Evolutionary conservation across 1,140 invertebrate genomes (phyloP).

Genomic region (Pygmarrhopalites habei): DNA sequence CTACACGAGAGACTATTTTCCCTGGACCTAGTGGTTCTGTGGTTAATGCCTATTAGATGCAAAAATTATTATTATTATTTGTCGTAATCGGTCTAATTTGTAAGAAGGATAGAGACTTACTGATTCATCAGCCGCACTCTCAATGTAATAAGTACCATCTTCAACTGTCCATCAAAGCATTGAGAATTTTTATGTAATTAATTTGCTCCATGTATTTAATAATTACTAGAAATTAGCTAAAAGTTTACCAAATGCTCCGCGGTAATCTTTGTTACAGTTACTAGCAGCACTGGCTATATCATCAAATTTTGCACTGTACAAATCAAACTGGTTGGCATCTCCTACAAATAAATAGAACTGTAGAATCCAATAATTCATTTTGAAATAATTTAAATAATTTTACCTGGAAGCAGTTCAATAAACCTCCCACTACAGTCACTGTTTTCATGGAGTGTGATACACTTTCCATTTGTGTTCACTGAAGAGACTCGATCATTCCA

Average conservation of each 20-base stretch:
- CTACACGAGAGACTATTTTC: background rate
- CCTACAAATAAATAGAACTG: too few relatives aligned
- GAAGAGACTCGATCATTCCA: constrained; percentile 13
- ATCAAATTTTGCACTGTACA: constrained; percentile 9
- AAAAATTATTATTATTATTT: background rate
- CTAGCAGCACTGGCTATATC: constrained; percentile 6
- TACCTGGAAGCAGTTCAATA: constrained; percentile 4
- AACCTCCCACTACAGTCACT: constrained; percentile 3
- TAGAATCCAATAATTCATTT: too few relatives aligned
- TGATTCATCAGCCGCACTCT: constrained; percentile 11
- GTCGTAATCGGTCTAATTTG: background rate
- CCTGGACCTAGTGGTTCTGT: background rate
- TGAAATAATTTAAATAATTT: too few relatives aligned
- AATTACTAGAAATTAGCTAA: background rate
- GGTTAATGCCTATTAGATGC: background rate
- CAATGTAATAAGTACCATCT: constrained; percentile 11
- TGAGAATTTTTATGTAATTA: background rate
- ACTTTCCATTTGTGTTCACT: background rate
- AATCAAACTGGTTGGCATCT: constrained; percentile 8
- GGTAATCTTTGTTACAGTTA: background rate
- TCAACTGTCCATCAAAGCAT: too few relatives aligned
- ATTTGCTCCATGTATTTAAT: background rate
- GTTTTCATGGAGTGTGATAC: constrained; percentile 10
- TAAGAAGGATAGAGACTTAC: background rate
- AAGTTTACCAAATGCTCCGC: constrained; percentile 1